Base-by-base conservation (phyloP, 2,888 invertebrate species). In the Synanthedon andrenaeformis region DNA sequence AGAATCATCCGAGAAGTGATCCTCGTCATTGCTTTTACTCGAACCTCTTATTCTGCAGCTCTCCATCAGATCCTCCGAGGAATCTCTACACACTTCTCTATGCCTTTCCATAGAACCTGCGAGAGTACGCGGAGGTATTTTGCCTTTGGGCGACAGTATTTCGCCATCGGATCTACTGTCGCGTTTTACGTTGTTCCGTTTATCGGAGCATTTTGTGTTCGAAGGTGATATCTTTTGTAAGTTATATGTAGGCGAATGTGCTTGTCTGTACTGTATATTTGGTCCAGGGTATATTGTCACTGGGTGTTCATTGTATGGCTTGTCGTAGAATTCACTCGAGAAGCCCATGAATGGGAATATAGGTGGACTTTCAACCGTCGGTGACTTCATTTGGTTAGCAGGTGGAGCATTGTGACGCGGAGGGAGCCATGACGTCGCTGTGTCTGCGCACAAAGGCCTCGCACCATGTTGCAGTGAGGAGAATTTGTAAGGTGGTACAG, bases 1-100 rank as follows among this genome's bases (percentile, higher is more conserved):
- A 14, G 95, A 95, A 79, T 95, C 95, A 75, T 95, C 95, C 23
- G 94, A 95, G 77, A 94, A 94, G 67, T 92, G 91, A 59, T 88
- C 88, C 61, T 85, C 87, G 66, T 86, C 88, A 68, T 81, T 77
- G 63, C 73, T 76, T 58, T 69, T 76, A 65, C 67, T 75, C 50
- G 76, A 75, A 66, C 71, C 76, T 72, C 78, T 79, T 64, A 69
- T 74, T 61, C 73, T 81, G 59, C 67, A 70, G 62, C 67, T 75
- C 65, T 75, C 79, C 70, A 74, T 74, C 58, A 84, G 62, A 59
- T 88, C 86, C 79, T 88, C 88, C 77, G 84, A 69, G 60, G 89
- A 88, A 68, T 90, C 90, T 69, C 93, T 91, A 72, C 93, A 91
- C 66, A 94, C 93, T 86, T 94, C 94, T 71, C 94, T 91, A 82